Conservation (phyloP, 1,140 invertebrate genomes). For the Coenobita brevimanus region DNA sequence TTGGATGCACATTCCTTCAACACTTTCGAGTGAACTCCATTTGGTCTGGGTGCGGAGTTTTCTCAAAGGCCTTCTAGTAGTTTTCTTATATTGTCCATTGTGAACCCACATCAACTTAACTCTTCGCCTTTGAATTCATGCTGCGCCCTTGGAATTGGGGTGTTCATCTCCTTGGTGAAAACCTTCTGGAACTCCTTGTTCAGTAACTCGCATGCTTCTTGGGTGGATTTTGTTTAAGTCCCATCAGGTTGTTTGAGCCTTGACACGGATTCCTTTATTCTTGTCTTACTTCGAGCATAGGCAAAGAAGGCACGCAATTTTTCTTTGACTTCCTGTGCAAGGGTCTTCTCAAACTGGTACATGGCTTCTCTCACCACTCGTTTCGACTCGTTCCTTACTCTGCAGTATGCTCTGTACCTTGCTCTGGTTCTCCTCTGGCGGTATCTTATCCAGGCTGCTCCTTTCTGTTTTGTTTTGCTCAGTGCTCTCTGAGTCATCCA, state of each 20-base stretch:
- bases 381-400: no score
- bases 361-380: not conserved
- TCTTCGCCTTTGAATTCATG: no score
- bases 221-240: not conserved
- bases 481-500: no score
- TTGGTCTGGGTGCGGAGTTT: not conserved
- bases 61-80: no score
- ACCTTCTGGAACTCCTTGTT: not conserved
- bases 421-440: no score
- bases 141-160: not conserved
- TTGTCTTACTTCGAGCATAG: not conserved
- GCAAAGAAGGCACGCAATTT: not conserved
- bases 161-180: constrained; percentile 1
- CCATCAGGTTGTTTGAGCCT: not conserved
- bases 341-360: no score
- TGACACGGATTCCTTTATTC: not conserved
- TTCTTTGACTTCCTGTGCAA: no score
- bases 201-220: no score
- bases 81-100: not conserved
- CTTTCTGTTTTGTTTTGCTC: not conserved
- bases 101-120: not conserved
- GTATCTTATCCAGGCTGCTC: no score
- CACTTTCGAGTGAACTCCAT: no score
- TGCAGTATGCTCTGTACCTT: no score
- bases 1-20: no score